phyloP scores from a whole-genome alignment of 2,888 invertebrate species.

The Troides helena region DNA sequence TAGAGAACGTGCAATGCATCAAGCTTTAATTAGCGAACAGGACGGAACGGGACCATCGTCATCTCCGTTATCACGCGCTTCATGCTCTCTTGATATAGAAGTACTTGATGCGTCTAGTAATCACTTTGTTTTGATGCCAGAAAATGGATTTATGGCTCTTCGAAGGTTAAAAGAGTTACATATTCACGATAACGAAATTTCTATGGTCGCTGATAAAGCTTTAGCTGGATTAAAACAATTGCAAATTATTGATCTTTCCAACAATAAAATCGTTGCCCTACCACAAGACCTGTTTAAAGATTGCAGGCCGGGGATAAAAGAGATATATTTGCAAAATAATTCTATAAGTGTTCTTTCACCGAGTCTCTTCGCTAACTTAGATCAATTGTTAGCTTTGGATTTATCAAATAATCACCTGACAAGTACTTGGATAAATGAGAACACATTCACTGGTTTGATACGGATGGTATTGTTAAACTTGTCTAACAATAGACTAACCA shows the following conservation, averaged over 20 bases:
- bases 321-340: slow-evolving; percentile 95
- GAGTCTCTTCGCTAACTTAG: slow-evolving; percentile 91
- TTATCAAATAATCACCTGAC: slow-evolving; percentile 92
- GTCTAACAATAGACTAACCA: slow-evolving; percentile 90
- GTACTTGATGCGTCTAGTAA: slow-evolving; percentile 91
- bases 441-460: slow-evolving; percentile 92
- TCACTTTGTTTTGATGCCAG: slow-evolving; percentile 90
- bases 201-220: slow-evolving; percentile 92
- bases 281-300: slow-evolving; percentile 92
- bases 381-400: slow-evolving; percentile 89
- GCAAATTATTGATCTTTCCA: slow-evolving; percentile 92
- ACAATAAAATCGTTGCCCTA: slow-evolving; percentile 93
- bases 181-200: slow-evolving; percentile 93
- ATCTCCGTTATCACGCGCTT: slow-evolving; percentile 66
- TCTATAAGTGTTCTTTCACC: slow-evolving; percentile 92
- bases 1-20: slow-evolving; percentile 85
- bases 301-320: slow-evolving; percentile 88
- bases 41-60: slow-evolving; percentile 70
- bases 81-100: slow-evolving; percentile 90
- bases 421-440: slow-evolving; percentile 91
- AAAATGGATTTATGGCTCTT: slow-evolving; percentile 89
- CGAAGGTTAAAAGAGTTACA: slow-evolving; percentile 89
- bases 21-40: slow-evolving; percentile 83
- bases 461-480: slow-evolving; percentile 92
- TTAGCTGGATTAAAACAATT: slow-evolving; percentile 89